Percentiles rank a stretch among this genome's conserved stretches.
Conservation (phyloP, 1,140 invertebrate species). For the Drosophila nebulosa region DNA sequence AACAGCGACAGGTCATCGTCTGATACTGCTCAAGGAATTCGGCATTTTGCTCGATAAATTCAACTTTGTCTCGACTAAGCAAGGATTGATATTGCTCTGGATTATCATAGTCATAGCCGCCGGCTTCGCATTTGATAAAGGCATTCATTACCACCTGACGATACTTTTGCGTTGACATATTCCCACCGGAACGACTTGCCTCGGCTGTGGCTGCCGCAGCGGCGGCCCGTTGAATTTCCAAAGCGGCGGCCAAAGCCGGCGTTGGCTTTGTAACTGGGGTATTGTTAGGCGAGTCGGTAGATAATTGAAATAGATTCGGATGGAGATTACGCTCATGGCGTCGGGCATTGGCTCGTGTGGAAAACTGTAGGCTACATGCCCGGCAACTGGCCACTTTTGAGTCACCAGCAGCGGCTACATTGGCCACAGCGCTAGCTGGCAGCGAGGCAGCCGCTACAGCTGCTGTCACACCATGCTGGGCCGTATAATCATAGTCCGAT, state of each 20-base stretch:
- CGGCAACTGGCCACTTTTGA: slow-evolving; percentile 74
- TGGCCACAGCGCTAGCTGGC: slow-evolving; percentile 58
- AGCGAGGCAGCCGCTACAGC: slow-evolving; percentile 43
- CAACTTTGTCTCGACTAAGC: slow-evolving; percentile 69
- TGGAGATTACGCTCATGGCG: slow-evolving; percentile 79
- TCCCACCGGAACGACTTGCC: slow-evolving; percentile 50
- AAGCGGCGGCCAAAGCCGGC: slow-evolving; percentile 62
- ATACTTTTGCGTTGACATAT: slow-evolving; percentile 69
- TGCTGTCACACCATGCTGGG: slow-evolving; percentile 62
- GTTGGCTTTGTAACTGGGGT: slow-evolving; percentile 73
- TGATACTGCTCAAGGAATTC: slow-evolving; percentile 80
- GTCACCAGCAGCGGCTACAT: slow-evolving; percentile 61
- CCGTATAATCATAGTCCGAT: slow-evolving; percentile 64
- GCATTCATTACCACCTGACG: slow-evolving; percentile 74
- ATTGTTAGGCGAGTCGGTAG: slow-evolving; percentile 67
- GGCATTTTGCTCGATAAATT: slow-evolving; percentile 73
- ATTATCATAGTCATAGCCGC: slow-evolving; percentile 74
- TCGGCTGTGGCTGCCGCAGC: slow-evolving; percentile 59
- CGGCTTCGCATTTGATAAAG: slow-evolving; percentile 72
- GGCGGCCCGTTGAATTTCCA: slow-evolving; percentile 68
- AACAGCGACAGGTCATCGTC: slow-evolving; percentile 79
- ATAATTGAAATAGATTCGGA: slow-evolving; percentile 76
- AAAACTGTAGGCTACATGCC: slow-evolving; percentile 78
- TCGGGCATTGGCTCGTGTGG: slow-evolving; percentile 78
- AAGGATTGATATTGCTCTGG: slow-evolving; percentile 75